Evolutionary conservation across 2,797 vertebrate genomes (phyloP), one percentile per base, ranked within the genome.

Genomic region (Lindbergichthys nudifrons): DNA sequence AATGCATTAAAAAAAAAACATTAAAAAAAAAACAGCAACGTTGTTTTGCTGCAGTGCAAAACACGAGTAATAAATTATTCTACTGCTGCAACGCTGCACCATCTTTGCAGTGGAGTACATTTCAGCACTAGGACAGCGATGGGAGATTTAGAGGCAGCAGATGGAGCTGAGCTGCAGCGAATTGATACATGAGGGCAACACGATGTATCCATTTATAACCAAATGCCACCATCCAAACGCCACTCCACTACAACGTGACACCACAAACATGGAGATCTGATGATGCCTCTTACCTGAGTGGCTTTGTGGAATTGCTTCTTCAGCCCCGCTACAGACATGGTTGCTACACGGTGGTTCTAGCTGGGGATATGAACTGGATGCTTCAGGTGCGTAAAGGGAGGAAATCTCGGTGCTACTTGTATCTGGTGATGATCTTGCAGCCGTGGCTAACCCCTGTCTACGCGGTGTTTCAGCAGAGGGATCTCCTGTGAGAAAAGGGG

Each of bases 221-320:
- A 21, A 46, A 50, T 39, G 65, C 14, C 5, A 2, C 6, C 1
- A 10, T 18, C 56, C 53, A 56, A n/a, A 52, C 30, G n/a, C 36
- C 58, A 18, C 39, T 13, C 7, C 21, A 4, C 23, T 3, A 11
- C n/a, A 58, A 41, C 2, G 21, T 47, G 50, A 57, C 42, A 16
- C 18, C 3, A 7, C 10, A 9, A 66, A 12, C 53, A 15, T 3
- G 39, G 23, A 32, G 57, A 67, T 23, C 3, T 19, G n/a, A 2
- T 1, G 65, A 11, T 73, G 53, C 64, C 64, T 73, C 69, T 88
- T 94, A 98, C 97, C 96, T 98, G 97, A 39, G 97, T 97, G 84
- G 97, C 97, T 94, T 98, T 97, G 92, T 97, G 97, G 94, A 98
- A 97, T 76, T 97, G 97, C 88, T 97, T 97, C 94, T 97, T 97